Percentiles rank a stretch among this genome's conserved stretches.
phyloP scores from a whole-genome alignment of 2,888 invertebrate species.

The Callyntrura guangdongensis region DNA sequence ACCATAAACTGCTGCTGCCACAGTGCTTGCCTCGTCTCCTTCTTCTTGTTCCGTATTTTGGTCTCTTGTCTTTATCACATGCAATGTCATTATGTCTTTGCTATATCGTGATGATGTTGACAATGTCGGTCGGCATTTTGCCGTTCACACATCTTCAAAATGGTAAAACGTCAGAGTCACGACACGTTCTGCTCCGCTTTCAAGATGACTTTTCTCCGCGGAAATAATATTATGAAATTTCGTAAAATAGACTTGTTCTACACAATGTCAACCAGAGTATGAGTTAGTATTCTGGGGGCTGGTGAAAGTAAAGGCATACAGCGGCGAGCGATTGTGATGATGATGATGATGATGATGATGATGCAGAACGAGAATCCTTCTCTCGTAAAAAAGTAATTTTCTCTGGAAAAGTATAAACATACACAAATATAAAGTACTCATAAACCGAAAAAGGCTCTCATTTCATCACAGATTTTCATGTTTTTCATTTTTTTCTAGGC shows the following conservation, averaged over 20 bases:
- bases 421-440: constrained; percentile 35
- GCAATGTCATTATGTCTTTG: constrained; percentile 67
- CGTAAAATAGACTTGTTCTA: constrained; percentile 8
- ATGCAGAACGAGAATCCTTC: not conserved
- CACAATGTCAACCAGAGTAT: not conserved
- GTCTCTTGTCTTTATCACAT: constrained; percentile 66
- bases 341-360: constrained; percentile 24
- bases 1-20: not conserved
- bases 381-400: constrained; percentile 48
- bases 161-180: constrained; percentile 36
- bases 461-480: constrained; percentile 63
- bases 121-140: constrained; percentile 60
- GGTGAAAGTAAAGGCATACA: too few species aligned
- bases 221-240: constrained; percentile 23
- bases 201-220: constrained; percentile 31
- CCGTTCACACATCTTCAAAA: constrained; percentile 71
- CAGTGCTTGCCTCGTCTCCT: not conserved
- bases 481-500: constrained; percentile 51
- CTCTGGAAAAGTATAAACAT: constrained; percentile 2
- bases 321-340: not conserved
- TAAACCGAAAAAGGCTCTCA: constrained; percentile 52
- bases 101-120: constrained; percentile 36
- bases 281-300: not conserved
- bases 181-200: constrained; percentile 27
- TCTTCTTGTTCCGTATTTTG: constrained; percentile 4